Conservation (phyloP, 92 coral and sea anemone genomes). For the Zoanthus solanderi region DNA sequence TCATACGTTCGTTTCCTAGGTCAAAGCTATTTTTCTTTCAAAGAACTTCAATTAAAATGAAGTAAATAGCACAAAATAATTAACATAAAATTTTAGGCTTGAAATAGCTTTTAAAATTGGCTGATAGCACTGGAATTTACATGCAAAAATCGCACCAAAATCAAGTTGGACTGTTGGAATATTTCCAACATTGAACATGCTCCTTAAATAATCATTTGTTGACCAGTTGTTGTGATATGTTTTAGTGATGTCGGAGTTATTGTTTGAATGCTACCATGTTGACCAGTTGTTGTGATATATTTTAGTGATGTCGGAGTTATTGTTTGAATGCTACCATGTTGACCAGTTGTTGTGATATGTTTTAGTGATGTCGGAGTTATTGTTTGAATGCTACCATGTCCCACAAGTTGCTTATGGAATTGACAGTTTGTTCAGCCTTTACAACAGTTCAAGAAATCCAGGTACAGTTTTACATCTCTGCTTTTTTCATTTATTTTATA, state of each 20-base stretch:
- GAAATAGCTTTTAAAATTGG: too few species aligned
- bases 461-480: constrained; percentile 43
- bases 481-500: too few species aligned
- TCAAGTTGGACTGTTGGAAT: too few species aligned
- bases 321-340: constrained; percentile 95
- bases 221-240: not conserved
- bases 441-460: constrained; percentile 73
- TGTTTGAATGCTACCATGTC: constrained; percentile 98
- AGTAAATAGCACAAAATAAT: too few species aligned
- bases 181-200: too few species aligned
- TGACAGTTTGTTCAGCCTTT: constrained; percentile 95
- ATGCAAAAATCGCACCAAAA: too few species aligned
- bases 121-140: too few species aligned
- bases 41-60: too few species aligned
- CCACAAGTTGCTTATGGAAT: constrained; percentile 94
- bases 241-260: constrained; percentile 96
- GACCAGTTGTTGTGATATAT: not conserved
- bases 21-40: too few species aligned
- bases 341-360: not conserved
- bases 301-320: constrained; percentile 96
- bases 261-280: constrained; percentile 94
- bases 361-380: constrained; percentile 96
- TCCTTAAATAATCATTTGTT: too few species aligned
- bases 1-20: too few species aligned
- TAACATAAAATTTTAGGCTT: too few species aligned